Evolutionary conservation across 1,140 invertebrate genomes (phyloP), one percentile per base, ranked within the genome.

Genomic region (Ceratosolen fusciceps): DNA sequence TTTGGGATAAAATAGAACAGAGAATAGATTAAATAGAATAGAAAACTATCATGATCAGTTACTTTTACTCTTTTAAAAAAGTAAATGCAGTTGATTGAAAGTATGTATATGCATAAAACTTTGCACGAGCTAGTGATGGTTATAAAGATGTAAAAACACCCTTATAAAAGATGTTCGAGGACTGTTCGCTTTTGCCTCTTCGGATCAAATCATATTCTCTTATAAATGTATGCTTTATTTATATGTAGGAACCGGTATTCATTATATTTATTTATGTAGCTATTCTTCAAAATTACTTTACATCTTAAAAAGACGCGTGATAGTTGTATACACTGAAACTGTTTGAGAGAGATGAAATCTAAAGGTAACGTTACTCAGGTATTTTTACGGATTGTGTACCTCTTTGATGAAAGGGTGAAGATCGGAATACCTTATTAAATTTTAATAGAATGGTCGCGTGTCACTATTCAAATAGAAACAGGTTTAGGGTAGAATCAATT

Each of bases 231-330:
- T 70, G 29, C 70, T 4, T 14, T 37, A 54, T 34, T 7, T 39
- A 29, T 58, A 37, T n/a, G 0, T 29, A 47, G 67, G 21, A 52
- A 49, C 37, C 43, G 56, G 62, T 58, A 74, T 79, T 83, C 81
- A 84, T 87, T 89, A 88, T 88, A 84, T 86, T 87, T 86, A 87
- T 88, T 87, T 87, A 85, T 84, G 83, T 82, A 87, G 87, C 86
- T 78, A 83, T 84, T 83, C 83, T 72, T 80, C 81, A 81, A 82
- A 82, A 83, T 74, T 83, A 83, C 82, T 84, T 86, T 81, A 84
- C 84, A 85, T 86, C 83, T 83, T 14, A 9, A 39, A 3, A 10
- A 21, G 81, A 74, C 83, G 83, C 84, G 85, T 83, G 83, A 84
- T 85, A 82, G 70, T 10, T 67, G 70, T 67, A 74, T 78, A 71